Base-by-base conservation (phyloP, 2,797 vertebrate species). In the Gymnoscopelus microlampas region DNA sequence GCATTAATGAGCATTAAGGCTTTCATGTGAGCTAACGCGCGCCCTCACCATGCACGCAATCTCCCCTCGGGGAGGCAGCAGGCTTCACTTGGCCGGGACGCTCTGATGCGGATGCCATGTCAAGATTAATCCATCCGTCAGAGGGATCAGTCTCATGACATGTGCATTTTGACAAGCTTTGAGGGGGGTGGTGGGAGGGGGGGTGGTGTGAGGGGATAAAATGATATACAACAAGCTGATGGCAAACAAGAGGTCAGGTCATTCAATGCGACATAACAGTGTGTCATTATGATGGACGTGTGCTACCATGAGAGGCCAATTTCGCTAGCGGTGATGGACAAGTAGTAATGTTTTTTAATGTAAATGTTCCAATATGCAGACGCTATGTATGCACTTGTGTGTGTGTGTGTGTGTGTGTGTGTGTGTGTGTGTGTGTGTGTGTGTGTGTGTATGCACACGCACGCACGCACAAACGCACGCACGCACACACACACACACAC, bases 71-170 rank as follows among this genome's bases (percentile, higher is more conserved):
- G 29, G 11, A 70, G 51, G 13, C 23, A 11, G n/a, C 23, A 54
- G 23, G 56, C 29, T 44, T 12, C 0, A 44, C 10, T 47, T 58
- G 60, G 74, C 68, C 3, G 32, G 66, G 60, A 68, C 54, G 58
- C 73, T 81, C 62, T 60, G 65, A 82, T 70, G 32, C 67, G 71
- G 60, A 76, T 65, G 71, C 23, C 8, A 44, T 63, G 67, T 86
- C 69, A 48, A 66, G 72, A 86, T 83, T 77, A 7, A 83, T 88
- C 82, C 70, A 58, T 74, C 80, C 50, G 26, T 73, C 47, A 66
- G 32, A 64, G 68, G 60, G 57, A 74, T 83, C 23, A 4, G 60
- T 66, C 51, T 66, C 23, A 3, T 24, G 1, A 32, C 67, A 44
- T 56, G 59, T 53, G 63, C 61, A 57, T 84, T 44, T 49, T 83